phyloP scores from a whole-genome alignment of 2,797 vertebrate genomes.

The Petrocephalus sullivani region DNA sequence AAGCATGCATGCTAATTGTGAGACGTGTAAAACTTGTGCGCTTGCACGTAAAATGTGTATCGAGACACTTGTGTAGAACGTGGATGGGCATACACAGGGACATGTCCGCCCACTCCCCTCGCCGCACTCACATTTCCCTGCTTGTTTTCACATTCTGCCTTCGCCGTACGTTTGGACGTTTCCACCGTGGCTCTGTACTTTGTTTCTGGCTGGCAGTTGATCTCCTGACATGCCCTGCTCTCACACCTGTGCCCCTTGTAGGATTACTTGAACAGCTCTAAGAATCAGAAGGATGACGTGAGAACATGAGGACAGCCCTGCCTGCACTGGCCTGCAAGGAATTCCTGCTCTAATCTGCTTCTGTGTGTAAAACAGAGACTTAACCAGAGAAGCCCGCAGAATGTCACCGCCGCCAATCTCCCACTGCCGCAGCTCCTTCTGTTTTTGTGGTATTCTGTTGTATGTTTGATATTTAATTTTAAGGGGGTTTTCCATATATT shows the following conservation, averaged over 20 bases:
- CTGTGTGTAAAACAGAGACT: slow-evolving; percentile 63
- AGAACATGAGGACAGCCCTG: slow-evolving; percentile 53
- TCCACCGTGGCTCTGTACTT: not conserved
- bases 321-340: slow-evolving; percentile 61
- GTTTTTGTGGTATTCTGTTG: slow-evolving; percentile 25
- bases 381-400: slow-evolving; percentile 52
- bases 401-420: slow-evolving; percentile 46
- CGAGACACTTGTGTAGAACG: not conserved
- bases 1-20: not conserved
- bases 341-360: slow-evolving; percentile 71
- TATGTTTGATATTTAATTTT: slow-evolving; percentile 41
- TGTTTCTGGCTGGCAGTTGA: not conserved
- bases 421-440: slow-evolving; percentile 21
- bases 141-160: not conserved
- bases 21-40: not conserved
- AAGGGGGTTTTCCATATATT: slow-evolving; percentile 48
- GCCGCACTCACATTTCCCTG: not conserved
- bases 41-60: not conserved
- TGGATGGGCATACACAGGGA: not conserved
- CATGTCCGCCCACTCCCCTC: not conserved
- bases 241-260: slow-evolving; percentile 40
- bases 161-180: not conserved
- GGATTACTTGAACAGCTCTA: slow-evolving; percentile 73
- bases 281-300: slow-evolving; percentile 52
- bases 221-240: not conserved